Conservation (phyloP, 2,797 vertebrate genomes). For the Cephalopachus bancanus region DNA sequence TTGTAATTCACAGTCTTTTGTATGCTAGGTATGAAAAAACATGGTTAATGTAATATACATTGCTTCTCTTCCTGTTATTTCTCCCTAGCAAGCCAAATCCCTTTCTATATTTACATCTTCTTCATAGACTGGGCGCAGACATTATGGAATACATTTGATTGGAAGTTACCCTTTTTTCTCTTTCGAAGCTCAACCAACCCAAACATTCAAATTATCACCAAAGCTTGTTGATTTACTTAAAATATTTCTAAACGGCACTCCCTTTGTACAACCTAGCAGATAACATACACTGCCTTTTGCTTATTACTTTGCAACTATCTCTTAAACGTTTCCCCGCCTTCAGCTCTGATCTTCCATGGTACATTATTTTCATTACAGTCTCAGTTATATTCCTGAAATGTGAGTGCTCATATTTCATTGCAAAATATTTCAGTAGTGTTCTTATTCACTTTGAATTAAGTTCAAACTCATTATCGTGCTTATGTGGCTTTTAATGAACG, state of each 20-base stretch:
- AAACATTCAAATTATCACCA: neutral
- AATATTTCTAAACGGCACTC: neutral
- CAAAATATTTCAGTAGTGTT: neutral
- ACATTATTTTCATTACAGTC: neutral
- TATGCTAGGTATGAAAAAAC: neutral
- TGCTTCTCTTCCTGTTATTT: neutral
- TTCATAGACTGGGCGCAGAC: neutral
- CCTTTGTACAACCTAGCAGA: neutral
- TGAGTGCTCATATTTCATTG: neutral
- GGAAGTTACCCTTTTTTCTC: neutral
- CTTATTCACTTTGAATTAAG: neutral
- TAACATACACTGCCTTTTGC: neutral
- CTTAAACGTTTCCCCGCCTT: neutral
- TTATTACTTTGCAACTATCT: neutral
- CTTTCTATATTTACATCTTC: neutral
- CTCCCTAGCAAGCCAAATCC: neutral
- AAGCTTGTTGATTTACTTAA: neutral
- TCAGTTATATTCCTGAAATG: neutral
- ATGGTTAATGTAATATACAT: neutral
- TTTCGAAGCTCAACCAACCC: neutral
- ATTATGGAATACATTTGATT: neutral
- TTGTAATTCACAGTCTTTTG: neutral
- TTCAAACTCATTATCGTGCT: neutral
- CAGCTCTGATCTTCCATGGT: neutral
- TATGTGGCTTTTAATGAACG: neutral